A percentile compares a stretch with the other conserved stretches of the same genome.
Evolutionary conservation across 2,113 vertebrate species (phyloP).

Genomic region (Clupea harengus): DNA sequence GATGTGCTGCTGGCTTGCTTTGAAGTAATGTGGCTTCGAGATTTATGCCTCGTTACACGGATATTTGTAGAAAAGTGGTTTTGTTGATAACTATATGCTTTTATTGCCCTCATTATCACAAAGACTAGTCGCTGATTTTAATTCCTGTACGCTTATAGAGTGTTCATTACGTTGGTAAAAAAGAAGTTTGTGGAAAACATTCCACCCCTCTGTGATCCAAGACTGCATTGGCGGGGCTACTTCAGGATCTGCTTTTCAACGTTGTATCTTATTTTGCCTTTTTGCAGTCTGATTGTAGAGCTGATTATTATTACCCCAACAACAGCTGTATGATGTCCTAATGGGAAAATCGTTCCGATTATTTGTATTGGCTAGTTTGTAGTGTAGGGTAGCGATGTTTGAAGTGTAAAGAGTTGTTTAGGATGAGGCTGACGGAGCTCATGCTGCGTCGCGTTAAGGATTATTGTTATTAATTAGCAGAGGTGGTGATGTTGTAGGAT

Average conservation of each 20-base stretch:
- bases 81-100: neutral
- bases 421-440: neutral
- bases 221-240: constrained; percentile 44
- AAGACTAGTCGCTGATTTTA: neutral
- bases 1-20: constrained; percentile 80
- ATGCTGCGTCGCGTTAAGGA: neutral
- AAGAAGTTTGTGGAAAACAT: constrained; percentile 40
- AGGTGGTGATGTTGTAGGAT: neutral
- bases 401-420: constrained; percentile 17
- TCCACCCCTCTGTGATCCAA: constrained; percentile 61
- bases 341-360: neutral
- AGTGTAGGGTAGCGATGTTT: neutral
- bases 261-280: neutral
- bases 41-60: constrained; percentile 17
- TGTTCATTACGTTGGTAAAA: constrained; percentile 34
- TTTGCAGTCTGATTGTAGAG: neutral
- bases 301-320: neutral
- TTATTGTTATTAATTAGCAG: neutral
- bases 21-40: constrained; percentile 72
- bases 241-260: neutral
- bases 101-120: constrained; percentile 14
- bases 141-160: constrained; percentile 23
- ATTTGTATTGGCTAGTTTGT: constrained; percentile 1
- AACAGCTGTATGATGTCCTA: neutral
- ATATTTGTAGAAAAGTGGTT: neutral